These are phyloP conservation scores for Planococcus citri DNA, from an alignment of 1,140 invertebrate genomes.

Conservation along the genomic window DNA sequence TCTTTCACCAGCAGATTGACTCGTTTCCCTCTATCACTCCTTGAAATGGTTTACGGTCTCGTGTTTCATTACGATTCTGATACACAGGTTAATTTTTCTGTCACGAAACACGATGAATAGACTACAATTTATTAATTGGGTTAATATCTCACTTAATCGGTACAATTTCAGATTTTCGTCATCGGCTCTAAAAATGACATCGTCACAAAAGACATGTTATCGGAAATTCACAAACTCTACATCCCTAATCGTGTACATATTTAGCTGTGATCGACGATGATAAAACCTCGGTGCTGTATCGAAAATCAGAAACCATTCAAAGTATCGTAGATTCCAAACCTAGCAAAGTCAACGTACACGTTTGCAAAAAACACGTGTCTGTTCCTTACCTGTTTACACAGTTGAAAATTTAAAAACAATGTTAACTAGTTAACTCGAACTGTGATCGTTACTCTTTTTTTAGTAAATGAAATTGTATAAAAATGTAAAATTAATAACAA, in stretches of 20 bases:
- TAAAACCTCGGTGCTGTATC: constrained; percentile 34
- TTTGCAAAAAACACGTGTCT: constrained; percentile 62
- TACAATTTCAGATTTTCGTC: constrained; percentile 46
- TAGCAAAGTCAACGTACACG: constrained; percentile 52
- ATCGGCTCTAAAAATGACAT: constrained; percentile 48
- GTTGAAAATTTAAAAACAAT: constrained; percentile 45
- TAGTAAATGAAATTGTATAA: too few relatives aligned
- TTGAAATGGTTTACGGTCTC: constrained; percentile 65
- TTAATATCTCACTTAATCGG: background rate
- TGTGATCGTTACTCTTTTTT: too few relatives aligned
- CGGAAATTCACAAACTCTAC: constrained; percentile 48
- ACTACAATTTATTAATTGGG: background rate
- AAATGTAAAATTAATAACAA: too few relatives aligned
- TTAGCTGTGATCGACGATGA: constrained; percentile 49
- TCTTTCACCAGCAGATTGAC: constrained; percentile 47
- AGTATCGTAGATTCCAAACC: constrained; percentile 32
- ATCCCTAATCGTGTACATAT: constrained; percentile 58
- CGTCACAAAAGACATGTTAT: constrained; percentile 51
- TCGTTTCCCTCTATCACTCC: constrained; percentile 49
- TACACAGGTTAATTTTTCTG: constrained; percentile 47
- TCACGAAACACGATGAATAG: background rate
- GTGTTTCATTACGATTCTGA: constrained; percentile 51
- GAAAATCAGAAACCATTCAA: constrained; percentile 29
- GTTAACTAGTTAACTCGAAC: background rate
- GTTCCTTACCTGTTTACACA: constrained; percentile 62